phyloP scores from a whole-genome alignment of 2,113 vertebrate genomes.

The Archilochus colubris region DNA sequence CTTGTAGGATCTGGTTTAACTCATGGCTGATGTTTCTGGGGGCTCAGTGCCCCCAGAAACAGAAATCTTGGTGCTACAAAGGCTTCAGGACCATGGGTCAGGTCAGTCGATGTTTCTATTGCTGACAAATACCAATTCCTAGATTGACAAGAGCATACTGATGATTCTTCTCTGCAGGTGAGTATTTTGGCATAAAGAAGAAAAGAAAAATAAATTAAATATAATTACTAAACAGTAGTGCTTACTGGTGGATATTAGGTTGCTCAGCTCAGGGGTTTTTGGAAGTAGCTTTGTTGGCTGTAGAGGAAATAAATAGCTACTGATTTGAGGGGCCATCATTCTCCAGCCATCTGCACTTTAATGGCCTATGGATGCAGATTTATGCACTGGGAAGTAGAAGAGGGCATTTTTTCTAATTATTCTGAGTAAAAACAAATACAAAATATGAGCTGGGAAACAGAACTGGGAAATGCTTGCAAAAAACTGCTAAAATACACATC shows the following conservation, averaged over 20 bases:
- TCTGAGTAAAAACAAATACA: background rate
- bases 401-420: background rate
- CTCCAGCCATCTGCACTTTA: background rate
- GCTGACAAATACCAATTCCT: background rate
- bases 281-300: background rate
- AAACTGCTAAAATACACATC: background rate
- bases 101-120: fast-evolving
- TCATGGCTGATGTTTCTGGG: fast-evolving
- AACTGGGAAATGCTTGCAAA: background rate
- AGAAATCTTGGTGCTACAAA: background rate
- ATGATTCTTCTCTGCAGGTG: background rate
- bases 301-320: background rate
- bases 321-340: background rate
- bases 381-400: background rate
- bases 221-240: background rate
- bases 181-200: background rate
- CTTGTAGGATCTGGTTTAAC: background rate
- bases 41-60: background rate
- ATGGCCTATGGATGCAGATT: background rate
- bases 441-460: background rate
- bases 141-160: background rate
- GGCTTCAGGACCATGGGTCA: background rate
- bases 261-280: background rate
- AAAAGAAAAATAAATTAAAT: background rate
- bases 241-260: background rate